phyloP scores from a whole-genome alignment of 2,888 invertebrate genomes.

The Pantelozetes paolii region DNA sequence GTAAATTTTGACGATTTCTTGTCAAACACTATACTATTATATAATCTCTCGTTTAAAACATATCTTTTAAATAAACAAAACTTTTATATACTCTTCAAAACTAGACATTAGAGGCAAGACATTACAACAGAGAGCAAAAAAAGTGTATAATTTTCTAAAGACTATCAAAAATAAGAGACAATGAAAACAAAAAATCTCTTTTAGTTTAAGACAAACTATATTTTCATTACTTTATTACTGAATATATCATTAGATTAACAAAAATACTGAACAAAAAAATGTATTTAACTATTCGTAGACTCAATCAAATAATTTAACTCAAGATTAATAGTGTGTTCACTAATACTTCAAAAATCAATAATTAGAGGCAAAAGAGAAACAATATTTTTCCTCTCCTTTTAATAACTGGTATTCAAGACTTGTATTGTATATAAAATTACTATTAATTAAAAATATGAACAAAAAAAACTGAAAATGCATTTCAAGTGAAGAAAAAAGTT shows the following conservation, averaged over 20 bases:
- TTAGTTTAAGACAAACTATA: too few species aligned
- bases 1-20: slow-evolving; percentile 7
- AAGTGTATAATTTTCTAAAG: slow-evolving; percentile 11
- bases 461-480: neutral
- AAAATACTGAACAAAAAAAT: neutral
- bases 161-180: neutral
- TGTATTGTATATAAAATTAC: slow-evolving; percentile 2
- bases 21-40: neutral
- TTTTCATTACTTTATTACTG: neutral
- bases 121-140: neutral
- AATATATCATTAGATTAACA: neutral
- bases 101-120: neutral
- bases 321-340: slow-evolving; percentile 13
- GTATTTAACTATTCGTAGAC: neutral
- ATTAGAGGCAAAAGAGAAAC: slow-evolving; percentile 21
- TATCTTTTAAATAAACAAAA: slow-evolving; percentile 20
- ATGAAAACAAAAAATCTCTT: neutral
- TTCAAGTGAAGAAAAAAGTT: neutral
- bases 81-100: neutral
- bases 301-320: neutral
- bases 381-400: too few species aligned
- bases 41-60: neutral
- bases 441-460: slow-evolving; percentile 25
- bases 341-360: slow-evolving; percentile 35
- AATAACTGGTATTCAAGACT: neutral